Evolutionary conservation across 2,113 vertebrate genomes (phyloP).

Genomic region (Mellivora capensis): DNA sequence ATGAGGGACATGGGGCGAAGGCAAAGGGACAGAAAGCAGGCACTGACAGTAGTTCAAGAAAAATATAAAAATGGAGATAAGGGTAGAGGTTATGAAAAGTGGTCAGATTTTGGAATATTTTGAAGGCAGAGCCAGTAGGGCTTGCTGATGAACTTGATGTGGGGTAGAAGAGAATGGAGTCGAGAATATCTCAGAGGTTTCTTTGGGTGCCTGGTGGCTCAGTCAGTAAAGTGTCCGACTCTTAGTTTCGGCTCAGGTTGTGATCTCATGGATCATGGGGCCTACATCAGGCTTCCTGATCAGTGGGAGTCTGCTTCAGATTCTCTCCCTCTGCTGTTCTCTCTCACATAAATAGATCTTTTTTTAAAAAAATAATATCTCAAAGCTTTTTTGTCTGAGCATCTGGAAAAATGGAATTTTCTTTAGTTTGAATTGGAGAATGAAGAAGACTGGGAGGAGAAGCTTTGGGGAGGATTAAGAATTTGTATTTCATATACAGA

Average conservation of each 20-base stretch:
- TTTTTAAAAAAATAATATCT: neutral
- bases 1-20: neutral
- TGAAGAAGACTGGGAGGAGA: neutral
- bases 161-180: neutral
- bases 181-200: no score
- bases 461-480: neutral
- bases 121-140: neutral
- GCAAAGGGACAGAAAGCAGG: neutral
- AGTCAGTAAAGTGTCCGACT: no score
- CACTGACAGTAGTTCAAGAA: neutral
- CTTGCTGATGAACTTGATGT: slow-evolving; percentile 26
- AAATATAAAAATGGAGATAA: neutral
- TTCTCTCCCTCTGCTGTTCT: neutral
- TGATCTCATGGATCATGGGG: no score
- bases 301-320: neutral
- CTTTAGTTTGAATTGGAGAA: neutral
- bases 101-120: slow-evolving; percentile 12
- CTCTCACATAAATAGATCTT: neutral
- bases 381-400: neutral
- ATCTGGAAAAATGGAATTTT: slow-evolving; percentile 31
- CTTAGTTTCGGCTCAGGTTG: no score
- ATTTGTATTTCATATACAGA: slow-evolving; percentile 9
- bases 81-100: neutral
- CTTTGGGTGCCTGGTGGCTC: no score
- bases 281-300: neutral